Evolutionary conservation across 2,113 vertebrate species (phyloP), one percentile per base, ranked within the genome.

Genomic region (Ariopsis seemanni): DNA sequence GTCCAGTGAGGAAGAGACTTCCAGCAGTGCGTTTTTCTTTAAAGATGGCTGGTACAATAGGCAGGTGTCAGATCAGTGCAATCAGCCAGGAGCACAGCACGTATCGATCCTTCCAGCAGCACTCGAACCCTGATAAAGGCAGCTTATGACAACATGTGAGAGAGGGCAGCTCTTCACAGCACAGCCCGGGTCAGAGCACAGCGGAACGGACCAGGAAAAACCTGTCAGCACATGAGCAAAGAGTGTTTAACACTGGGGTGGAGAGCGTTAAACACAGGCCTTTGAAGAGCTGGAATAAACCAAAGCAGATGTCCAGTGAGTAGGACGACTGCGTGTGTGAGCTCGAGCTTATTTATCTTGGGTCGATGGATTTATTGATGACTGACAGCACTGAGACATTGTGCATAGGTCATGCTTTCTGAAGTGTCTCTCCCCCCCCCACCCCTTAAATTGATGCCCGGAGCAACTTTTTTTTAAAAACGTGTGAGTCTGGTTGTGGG

Each of bases 41-140:
- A 71, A 87, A 89, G 89, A 89, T 85, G 87, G 82, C 85, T 57
- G 63, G 77, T 83, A 85, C 77, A 88, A 89, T 85, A 89, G 85
- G 83, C 87, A 90, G 88, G 89, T 90, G 89, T 90, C 89, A 87
- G 89, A 77, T 87, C 89, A 87, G 85, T 74, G 78, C 85, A 89
- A 89, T 90, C 89, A 89, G 89, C 83, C 84, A 82, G 34, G 71
- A 89, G 85, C 79, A 83, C 82, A 25, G 78, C 85, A 42, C 25
- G 72, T 89, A 90, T 89, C 81, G 89, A 90, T 90, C 89, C 60
- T 58, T 85, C 82, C 57, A n/a, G 62, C 62, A 58, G 77, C 57
- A 80, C 69, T 86, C 74, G 75, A 58, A n/a, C 82, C 80, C 82
- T 83, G 88, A 90, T 90, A 87, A 90, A 90, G 84, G 85, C 85